Conservation (phyloP, 2,113 vertebrate genomes). For the Hypocryptadius cinnamomeus region DNA sequence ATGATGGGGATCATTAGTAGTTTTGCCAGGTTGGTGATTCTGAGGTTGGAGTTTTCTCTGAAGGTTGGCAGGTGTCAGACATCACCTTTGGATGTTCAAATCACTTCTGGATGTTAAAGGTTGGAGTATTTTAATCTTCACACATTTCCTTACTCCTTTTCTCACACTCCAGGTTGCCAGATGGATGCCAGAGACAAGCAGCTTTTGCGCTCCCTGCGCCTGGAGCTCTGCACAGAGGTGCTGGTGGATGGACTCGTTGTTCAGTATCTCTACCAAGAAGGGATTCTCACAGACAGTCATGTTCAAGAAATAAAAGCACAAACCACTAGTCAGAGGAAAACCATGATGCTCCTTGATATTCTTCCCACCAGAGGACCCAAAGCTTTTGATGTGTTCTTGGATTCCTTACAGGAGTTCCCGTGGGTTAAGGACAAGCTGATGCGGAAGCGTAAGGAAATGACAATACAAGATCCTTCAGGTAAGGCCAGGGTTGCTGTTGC, state of each 20-base stretch:
- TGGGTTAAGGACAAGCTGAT: conserved; percentile 83
- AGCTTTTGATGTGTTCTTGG: conserved; percentile 80
- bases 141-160: background rate
- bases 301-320: conserved; percentile 83
- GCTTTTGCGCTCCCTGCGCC: conserved; percentile 75
- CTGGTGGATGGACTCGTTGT: conserved; percentile 81
- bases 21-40: background rate
- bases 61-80: background rate
- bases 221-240: conserved; percentile 79
- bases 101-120: background rate
- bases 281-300: conserved; percentile 77
- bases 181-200: conserved; percentile 86
- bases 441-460: conserved; percentile 61
- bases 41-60: background rate
- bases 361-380: conserved; percentile 84
- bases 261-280: conserved; percentile 88
- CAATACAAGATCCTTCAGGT: conserved; percentile 52
- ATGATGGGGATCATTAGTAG: background rate
- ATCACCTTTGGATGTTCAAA: background rate
- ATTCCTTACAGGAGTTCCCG: conserved; percentile 81
- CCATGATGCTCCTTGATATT: conserved; percentile 81
- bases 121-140: background rate
- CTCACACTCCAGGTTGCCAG: background rate
- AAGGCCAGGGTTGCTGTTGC: conserved; percentile 51
- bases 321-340: conserved; percentile 71